Percentiles rank a stretch among this genome's conserved stretches.
Conservation (phyloP, 2,113 vertebrate genomes). For the Paramisgurnus dabryanus region DNA sequence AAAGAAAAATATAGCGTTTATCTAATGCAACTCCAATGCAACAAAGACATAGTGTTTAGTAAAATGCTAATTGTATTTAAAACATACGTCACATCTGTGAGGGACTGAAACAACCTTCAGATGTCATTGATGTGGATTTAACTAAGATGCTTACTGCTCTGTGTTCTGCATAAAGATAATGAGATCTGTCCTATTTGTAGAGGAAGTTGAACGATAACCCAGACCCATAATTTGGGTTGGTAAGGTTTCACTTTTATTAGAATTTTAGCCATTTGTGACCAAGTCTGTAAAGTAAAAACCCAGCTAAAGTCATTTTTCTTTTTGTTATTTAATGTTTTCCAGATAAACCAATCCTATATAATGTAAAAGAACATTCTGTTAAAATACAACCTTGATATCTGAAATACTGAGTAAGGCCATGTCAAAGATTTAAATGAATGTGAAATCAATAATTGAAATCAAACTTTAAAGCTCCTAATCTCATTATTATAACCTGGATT, state of each 20-base stretch:
- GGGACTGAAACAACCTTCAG: slow-evolving; percentile 20
- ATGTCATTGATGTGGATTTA: slow-evolving; percentile 59
- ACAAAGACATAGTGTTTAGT: not conserved
- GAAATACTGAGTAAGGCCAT: too few relatives aligned
- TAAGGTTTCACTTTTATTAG: slow-evolving; percentile 1
- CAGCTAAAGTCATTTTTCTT: too few relatives aligned
- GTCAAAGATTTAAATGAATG: too few relatives aligned
- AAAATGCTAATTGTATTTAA: slow-evolving; percentile 40
- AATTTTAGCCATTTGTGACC: slow-evolving; percentile 2
- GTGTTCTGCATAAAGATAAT: slow-evolving; percentile 61
- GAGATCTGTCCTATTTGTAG: slow-evolving; percentile 58
- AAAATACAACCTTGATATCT: too few relatives aligned
- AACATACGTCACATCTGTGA: not conserved
- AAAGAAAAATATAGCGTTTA: not conserved
- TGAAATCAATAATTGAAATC: too few relatives aligned
- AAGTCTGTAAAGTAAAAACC: too few relatives aligned
- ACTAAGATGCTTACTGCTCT: slow-evolving; percentile 51
- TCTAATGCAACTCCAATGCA: not conserved
- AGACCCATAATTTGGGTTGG: slow-evolving; percentile 42
- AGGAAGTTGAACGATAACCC: slow-evolving; percentile 47
- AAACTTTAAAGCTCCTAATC: too few relatives aligned
- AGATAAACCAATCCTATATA: too few relatives aligned
- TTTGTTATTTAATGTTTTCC: too few relatives aligned
- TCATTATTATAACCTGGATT: too few relatives aligned
- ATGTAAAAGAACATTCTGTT: too few relatives aligned